phyloP scores from a whole-genome alignment of 2,113 vertebrate genomes.

The Prunella fulvescens region DNA sequence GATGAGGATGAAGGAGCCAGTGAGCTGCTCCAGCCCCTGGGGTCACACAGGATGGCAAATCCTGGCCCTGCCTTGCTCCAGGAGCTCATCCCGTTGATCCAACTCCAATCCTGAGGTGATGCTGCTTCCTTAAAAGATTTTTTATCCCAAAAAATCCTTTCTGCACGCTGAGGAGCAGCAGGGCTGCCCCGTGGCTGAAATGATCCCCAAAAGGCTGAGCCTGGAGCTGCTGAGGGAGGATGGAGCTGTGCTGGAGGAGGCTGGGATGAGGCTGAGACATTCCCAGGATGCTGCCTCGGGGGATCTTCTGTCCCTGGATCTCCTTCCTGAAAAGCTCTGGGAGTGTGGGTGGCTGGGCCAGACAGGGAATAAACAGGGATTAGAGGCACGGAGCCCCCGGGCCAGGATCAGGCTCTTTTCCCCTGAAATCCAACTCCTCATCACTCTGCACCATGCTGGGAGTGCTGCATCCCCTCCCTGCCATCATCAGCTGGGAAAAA shows the following conservation, averaged over 20 bases:
- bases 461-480: background rate
- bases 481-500: background rate
- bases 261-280: background rate
- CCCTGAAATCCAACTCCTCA: background rate
- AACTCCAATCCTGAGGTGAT: background rate
- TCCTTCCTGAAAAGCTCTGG: background rate
- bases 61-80: fast-evolving
- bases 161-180: fast-evolving
- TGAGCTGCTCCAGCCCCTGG: background rate
- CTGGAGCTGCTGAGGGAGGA: background rate
- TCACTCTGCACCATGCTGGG: background rate
- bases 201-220: fast-evolving
- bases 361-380: conserved; percentile 12
- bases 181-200: background rate
- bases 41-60: background rate
- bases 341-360: background rate
- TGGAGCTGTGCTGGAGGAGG: background rate
- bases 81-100: background rate
- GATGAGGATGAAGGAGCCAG: background rate
- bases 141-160: background rate
- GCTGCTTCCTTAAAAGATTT: background rate
- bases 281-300: background rate
- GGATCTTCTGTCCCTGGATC: background rate
- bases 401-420: background rate
- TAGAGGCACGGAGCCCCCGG: background rate